Conservation (phyloP, 2,797 vertebrate species). For the Gymnoscopelus microlampas region DNA sequence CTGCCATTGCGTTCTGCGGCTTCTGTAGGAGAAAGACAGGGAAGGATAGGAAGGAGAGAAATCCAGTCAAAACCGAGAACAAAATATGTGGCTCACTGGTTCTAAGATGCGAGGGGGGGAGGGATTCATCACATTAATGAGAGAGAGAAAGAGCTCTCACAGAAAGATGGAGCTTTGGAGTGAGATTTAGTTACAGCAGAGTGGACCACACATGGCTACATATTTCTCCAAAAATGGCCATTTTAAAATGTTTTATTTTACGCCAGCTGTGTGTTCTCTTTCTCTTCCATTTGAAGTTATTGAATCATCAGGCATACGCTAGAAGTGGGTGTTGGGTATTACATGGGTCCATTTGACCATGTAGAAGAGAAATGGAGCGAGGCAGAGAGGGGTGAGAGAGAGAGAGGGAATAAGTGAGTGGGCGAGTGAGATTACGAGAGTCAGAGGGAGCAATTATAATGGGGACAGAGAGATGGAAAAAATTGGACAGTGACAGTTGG, state of each 20-base stretch:
- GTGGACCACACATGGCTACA: slow-evolving; percentile 18
- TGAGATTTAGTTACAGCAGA: slow-evolving; percentile 8
- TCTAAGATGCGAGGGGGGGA: slow-evolving; percentile 12
- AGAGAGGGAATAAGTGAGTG: slow-evolving; percentile 50
- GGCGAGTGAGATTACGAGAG: slow-evolving; percentile 64
- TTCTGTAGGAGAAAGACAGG: slow-evolving; percentile 59
- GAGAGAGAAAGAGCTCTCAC: slow-evolving; percentile 13
- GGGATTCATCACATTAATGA: slow-evolving; percentile 15
- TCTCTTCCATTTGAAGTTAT: slow-evolving; percentile 5
- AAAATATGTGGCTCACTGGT: slow-evolving; percentile 14
- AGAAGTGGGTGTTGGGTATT: slow-evolving; percentile 49
- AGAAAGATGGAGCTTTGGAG: background rate
- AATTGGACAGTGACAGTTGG: slow-evolving; percentile 72
- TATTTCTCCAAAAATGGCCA: background rate
- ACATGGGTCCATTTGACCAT: slow-evolving; percentile 72
- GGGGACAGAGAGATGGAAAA: slow-evolving; percentile 67
- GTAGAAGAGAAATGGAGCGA: slow-evolving; percentile 73
- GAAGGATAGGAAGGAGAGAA: slow-evolving; percentile 18
- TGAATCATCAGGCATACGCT: slow-evolving; percentile 49
- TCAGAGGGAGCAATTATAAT: slow-evolving; percentile 48
- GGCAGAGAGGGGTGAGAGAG: slow-evolving; percentile 49
- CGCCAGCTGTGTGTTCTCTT: too few species aligned
- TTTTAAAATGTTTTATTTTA: too few species aligned
- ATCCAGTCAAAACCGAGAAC: slow-evolving; percentile 41
- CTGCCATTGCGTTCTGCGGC: slow-evolving; percentile 76